Conservation (phyloP, 2,113 vertebrate genomes). For the Verasper variegatus region DNA sequence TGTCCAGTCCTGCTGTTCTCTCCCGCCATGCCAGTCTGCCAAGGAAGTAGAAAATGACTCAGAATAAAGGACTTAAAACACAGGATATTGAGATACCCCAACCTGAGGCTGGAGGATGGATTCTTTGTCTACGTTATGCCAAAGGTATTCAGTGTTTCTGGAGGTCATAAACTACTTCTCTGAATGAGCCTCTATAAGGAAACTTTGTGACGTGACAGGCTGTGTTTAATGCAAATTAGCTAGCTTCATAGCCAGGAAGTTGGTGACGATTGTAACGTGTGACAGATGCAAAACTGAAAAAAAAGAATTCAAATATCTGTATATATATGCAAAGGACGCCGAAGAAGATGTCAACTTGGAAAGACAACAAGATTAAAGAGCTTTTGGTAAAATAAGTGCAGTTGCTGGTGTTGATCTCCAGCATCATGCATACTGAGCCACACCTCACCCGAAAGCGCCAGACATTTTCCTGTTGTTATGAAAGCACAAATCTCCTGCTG, state of each 20-base stretch:
- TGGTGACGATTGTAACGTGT: too few relatives aligned
- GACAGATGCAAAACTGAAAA: too few relatives aligned
- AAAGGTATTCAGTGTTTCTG: conserved; percentile 24
- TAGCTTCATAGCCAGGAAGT: neutral
- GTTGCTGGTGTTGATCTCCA: too few relatives aligned
- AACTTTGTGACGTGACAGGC: conserved; percentile 10
- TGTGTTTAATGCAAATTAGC: conserved; percentile 3
- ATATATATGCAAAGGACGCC: too few relatives aligned
- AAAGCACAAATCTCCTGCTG: too few relatives aligned
- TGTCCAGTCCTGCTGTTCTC: conserved; percentile 17
- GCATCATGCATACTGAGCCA: too few relatives aligned
- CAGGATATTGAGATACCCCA: conserved; percentile 60
- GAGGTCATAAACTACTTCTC: conserved; percentile 37
- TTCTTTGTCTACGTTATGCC: conserved; percentile 17
- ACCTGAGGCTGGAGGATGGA: neutral
- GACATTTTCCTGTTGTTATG: too few relatives aligned
- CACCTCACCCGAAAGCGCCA: too few relatives aligned
- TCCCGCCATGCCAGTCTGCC: conserved; percentile 38
- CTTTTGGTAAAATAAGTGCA: too few relatives aligned
- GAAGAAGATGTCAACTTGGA: too few relatives aligned
- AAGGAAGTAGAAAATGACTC: conserved; percentile 63
- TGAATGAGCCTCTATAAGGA: neutral
- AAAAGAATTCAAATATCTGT: too few relatives aligned
- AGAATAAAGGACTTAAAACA: conserved; percentile 62
- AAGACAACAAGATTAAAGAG: too few relatives aligned